Base-by-base conservation (phyloP, 53 echinoderm and acorn worm species). In the Hippasteria phrygiana region DNA sequence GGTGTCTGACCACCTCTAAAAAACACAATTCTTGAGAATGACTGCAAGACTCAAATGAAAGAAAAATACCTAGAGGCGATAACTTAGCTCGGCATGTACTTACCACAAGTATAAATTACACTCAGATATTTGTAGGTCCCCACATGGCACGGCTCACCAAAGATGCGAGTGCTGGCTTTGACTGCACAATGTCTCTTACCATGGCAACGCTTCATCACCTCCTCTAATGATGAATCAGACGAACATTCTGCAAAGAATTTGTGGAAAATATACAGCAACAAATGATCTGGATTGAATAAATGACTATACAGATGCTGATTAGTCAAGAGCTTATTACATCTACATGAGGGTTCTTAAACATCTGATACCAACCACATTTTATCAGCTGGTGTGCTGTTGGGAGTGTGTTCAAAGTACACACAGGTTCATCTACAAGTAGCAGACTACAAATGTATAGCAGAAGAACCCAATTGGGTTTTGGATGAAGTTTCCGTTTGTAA, bases 91-190 rank as follows among this genome's bases (percentile, higher is more conserved):
- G 17, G 59, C 18, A 59, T n/a, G 63, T 31, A 96, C 99, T 98
- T 87, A 98, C 99, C 98, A 92, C 99, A 98, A 17, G 95, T 82
- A 59, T 98, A 98, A 43, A 93, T 91, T 35, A 98, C 98, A 54
- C 90, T 91, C 43, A 98, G 94, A 88, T 98, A 98, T 80, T 96
- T 98, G 70, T 93, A 89, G 35, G 94, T 95, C 27, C 87, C 89
- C 14, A 62, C 73, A 4, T 81, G 79, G 78, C 99, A 99, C 0
- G 96, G 94, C 62, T 96, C 93, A 7, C 96, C 96, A 90, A 96
- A 99, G 74, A 96, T 82, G 43, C 92, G 91, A 22, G 91, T 88
- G 40, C 94, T 91, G 79, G 94, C 99, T 72, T 94, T 94, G 62
- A 99, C 90, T 24, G 89, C 81, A 31, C 99, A 99, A 20, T 91